A percentile compares a stretch with the other conserved stretches of the same genome.
Conservation (phyloP, 2,113 vertebrate species). For the Toxotes jaculatrix region DNA sequence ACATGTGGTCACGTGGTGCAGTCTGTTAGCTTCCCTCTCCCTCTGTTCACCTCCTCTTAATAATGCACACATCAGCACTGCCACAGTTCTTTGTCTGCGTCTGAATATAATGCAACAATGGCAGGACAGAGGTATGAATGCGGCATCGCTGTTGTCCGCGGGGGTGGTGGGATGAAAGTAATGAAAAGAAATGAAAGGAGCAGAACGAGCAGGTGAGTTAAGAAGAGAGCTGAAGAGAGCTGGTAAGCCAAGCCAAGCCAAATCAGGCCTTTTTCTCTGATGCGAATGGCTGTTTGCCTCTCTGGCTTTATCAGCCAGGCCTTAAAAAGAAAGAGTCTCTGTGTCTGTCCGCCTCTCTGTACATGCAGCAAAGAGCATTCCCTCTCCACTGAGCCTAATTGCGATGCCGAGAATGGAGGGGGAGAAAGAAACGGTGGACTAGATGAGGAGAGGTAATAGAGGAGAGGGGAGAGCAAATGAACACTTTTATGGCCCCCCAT, state of each 20-base stretch:
- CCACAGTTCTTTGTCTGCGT: background rate
- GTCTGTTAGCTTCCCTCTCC: no score
- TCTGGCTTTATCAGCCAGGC: slow-evolving; percentile 66
- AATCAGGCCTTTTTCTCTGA: slow-evolving; percentile 53
- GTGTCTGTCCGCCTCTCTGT: slow-evolving; percentile 16
- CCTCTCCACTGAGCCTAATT: slow-evolving; percentile 57
- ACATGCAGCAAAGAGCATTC: slow-evolving; percentile 39
- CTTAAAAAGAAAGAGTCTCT: slow-evolving; percentile 56
- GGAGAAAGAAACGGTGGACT: slow-evolving; percentile 61
- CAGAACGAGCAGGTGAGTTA: slow-evolving; percentile 25
- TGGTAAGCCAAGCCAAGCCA: slow-evolving; percentile 19
- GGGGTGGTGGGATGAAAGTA: slow-evolving; percentile 1
- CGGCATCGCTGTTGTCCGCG: background rate
- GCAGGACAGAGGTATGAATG: background rate
- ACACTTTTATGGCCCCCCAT: slow-evolving; percentile 47
- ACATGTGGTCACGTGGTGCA: no score
- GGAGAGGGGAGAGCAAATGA: slow-evolving; percentile 44
- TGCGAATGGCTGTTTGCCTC: slow-evolving; percentile 64
- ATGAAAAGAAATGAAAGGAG: slow-evolving; percentile 38
- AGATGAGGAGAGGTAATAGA: slow-evolving; percentile 61
- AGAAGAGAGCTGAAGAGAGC: slow-evolving; percentile 29
- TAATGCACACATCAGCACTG: background rate
- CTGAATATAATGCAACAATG: slow-evolving; percentile 7
- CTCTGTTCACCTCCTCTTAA: background rate
- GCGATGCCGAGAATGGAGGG: slow-evolving; percentile 46